Base-by-base conservation (phyloP, 2,797 vertebrate genomes). In the Pseudotriccus pelzelni region DNA sequence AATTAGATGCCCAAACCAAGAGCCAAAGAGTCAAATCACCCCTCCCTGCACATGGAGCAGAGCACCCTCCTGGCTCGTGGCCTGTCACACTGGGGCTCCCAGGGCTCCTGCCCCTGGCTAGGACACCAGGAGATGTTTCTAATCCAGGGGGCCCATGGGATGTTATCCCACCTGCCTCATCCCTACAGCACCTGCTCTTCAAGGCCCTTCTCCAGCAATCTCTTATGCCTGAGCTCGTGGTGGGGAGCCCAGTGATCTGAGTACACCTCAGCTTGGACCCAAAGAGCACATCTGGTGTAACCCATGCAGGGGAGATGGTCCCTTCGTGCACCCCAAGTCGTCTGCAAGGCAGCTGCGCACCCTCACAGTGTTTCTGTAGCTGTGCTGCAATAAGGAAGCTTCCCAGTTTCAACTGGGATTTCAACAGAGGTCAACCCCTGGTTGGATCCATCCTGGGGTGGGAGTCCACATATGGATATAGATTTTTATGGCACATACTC, bases 321-420 rank as follows among this genome's bases (percentile, higher is more conserved):
- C 12, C 36, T 37, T 30, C 49, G 23, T 0, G 0, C 20, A n/a
- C 3, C 34, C 8, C 5, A 4, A 4, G 4, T 1, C 3, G 3
- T 3, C 66, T 32, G 12, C 2, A 24, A 0, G 9, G n/a, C 44
- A 43, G 22, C 44, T 24, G 6, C 1, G 3, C 17, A 8, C 8
- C 3, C 1, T 34, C 10, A 49, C 60, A 7, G 44, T 7, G 10
- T 21, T 43, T 37, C 74, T 50, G 10, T 1, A 67, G 77, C 30
- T 2, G 0, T 6, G 49, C 27, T 74, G 58, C 66, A 21, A 28
- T 0, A 56, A 30, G 13, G 20, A 52, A 25, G 10, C 11, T 63
- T 39, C 34, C 28, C 34, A 43, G 47, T 28, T 84, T 32, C 75
- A 28, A 28, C 49, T 28, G 49, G 49, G 25, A 50, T 50, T 25